A percentile compares a stretch with the other conserved stretches of the same genome.
phyloP scores from a whole-genome alignment of 1,140 invertebrate genomes.

The Drosophila seguyi region DNA sequence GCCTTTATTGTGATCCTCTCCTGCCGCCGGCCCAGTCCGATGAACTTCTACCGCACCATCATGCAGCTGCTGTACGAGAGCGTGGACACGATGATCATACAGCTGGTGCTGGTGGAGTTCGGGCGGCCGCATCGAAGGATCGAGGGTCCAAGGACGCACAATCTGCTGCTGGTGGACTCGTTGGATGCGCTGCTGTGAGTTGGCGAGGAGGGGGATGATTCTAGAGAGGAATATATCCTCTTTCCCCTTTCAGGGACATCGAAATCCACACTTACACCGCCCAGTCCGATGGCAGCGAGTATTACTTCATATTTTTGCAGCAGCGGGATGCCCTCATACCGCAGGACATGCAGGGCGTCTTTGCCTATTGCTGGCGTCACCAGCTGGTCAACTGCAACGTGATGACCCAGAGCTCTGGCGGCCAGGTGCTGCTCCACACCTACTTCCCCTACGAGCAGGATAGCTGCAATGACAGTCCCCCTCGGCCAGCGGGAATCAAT shows the following conservation, averaged over 20 bases:
- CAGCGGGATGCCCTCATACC: slow-evolving; percentile 44
- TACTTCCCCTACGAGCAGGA: slow-evolving; percentile 58
- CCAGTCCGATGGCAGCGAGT: slow-evolving; percentile 52
- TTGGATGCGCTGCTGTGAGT: slow-evolving; percentile 58
- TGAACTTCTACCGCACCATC: slow-evolving; percentile 65
- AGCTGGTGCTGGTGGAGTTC: slow-evolving; percentile 50
- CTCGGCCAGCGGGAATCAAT: slow-evolving; percentile 39
- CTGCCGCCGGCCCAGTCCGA: slow-evolving; percentile 55
- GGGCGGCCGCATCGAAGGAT: slow-evolving; percentile 21
- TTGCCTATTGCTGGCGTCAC: slow-evolving; percentile 67
- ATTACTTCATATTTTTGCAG: slow-evolving; percentile 69
- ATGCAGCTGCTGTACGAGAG: slow-evolving; percentile 68
- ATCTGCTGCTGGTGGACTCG: slow-evolving; percentile 60
- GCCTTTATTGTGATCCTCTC: slow-evolving; percentile 62
- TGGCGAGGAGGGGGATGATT: not conserved
- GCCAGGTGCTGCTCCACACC: slow-evolving; percentile 56
- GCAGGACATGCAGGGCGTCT: slow-evolving; percentile 57
- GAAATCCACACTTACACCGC: slow-evolving; percentile 52
- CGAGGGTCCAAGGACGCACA: slow-evolving; percentile 40
- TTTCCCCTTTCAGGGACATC: slow-evolving; percentile 36
- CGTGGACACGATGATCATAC: slow-evolving; percentile 63
- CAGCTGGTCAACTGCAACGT: slow-evolving; percentile 69
- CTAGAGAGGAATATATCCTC: not conserved
- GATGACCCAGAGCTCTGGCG: slow-evolving; percentile 55
- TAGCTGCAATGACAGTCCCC: slow-evolving; percentile 13